Conservation (phyloP, 2,797 vertebrate species). For the Gouania willdenowi region DNA sequence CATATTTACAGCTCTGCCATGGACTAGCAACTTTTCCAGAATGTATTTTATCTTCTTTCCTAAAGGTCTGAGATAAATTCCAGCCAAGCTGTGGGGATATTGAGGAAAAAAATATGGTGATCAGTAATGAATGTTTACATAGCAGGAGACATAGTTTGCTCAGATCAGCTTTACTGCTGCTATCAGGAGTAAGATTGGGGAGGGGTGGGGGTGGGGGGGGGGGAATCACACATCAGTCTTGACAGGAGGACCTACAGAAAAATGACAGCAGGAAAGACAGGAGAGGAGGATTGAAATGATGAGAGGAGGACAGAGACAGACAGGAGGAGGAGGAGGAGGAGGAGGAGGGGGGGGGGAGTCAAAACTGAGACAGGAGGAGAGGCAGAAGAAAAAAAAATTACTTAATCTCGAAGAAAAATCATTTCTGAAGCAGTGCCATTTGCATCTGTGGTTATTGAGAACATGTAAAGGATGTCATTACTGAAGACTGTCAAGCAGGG, state of each 20-base stretch:
- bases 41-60: too few relatives aligned
- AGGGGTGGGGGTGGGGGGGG: too few relatives aligned
- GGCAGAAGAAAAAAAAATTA: conserved; percentile 19
- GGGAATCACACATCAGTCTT: too few relatives aligned
- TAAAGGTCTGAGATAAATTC: too few relatives aligned
- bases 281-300: too few relatives aligned
- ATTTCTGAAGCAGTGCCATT: conserved; percentile 40
- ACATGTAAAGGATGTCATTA: conserved; percentile 52
- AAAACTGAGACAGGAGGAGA: conserved; percentile 6
- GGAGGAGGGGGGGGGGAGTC: background rate
- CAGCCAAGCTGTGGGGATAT: too few relatives aligned
- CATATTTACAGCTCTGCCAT: too few relatives aligned
- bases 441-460: conserved; percentile 46
- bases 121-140: conserved; percentile 51
- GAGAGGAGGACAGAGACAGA: background rate
- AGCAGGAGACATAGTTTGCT: conserved; percentile 37
- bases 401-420: conserved; percentile 33
- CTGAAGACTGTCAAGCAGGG: conserved; percentile 33
- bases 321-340: background rate
- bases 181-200: conserved; percentile 36
- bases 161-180: conserved; percentile 21
- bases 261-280: too few relatives aligned
- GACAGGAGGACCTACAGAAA: too few relatives aligned
- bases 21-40: too few relatives aligned
- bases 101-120: too few relatives aligned